Conservation (phyloP, 2,888 invertebrate genomes). For the Amphipyra tragopoginis region DNA sequence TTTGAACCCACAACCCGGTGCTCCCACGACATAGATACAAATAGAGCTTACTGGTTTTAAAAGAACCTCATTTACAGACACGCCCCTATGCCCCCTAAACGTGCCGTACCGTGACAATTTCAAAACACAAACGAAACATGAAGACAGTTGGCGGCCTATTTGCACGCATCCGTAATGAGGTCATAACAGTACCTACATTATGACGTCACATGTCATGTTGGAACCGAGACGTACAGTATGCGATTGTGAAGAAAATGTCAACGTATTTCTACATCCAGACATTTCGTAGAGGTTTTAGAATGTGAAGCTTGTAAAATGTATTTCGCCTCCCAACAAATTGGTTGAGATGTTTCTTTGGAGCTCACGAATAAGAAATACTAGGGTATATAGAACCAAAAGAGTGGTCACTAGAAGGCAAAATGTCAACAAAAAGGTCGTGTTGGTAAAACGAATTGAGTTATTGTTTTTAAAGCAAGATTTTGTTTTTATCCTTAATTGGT, state of each 20-base stretch:
- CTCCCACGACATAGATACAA: no score
- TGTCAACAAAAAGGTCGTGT: no score
- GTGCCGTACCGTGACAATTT: slow-evolving; percentile 23
- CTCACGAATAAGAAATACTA: neutral
- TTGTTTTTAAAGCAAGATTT: no score
- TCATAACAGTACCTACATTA: slow-evolving; percentile 17
- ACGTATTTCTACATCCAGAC: slow-evolving; percentile 18
- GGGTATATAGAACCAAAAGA: neutral
- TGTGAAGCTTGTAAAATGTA: slow-evolving; percentile 6
- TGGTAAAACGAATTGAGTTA: no score
- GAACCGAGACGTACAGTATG: neutral
- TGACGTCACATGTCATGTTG: slow-evolving; percentile 16
- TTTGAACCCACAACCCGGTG: no score
- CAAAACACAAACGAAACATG: slow-evolving; percentile 32
- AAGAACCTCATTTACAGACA: no score
- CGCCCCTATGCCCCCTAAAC: neutral
- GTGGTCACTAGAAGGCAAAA: no score
- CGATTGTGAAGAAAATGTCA: slow-evolving; percentile 9
- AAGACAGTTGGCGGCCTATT: slow-evolving; percentile 37
- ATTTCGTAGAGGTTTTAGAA: slow-evolving; percentile 15
- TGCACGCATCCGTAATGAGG: slow-evolving; percentile 51
- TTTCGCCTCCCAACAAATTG: slow-evolving; percentile 20
- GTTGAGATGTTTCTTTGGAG: slow-evolving; percentile 15
- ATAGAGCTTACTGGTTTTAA: no score
- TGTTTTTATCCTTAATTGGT: no score